These are phyloP conservation scores for Phrynocephalus guinanensis DNA, from an alignment of 2,797 vertebrate species.

Conservation along the genomic window DNA sequence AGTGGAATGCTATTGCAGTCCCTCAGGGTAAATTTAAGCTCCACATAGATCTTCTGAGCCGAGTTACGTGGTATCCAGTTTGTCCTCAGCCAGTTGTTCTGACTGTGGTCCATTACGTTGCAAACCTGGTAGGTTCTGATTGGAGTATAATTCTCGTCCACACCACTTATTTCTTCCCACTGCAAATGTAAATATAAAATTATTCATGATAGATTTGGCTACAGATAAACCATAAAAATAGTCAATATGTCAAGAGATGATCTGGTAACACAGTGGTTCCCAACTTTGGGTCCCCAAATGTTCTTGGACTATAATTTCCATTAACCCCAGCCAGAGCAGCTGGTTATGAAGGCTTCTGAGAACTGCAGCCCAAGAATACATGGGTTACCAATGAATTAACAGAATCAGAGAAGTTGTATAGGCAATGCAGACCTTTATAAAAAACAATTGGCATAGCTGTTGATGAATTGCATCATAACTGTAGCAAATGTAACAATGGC, in stretches of 20 bases:
- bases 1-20: constrained; percentile 98
- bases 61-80: constrained; percentile 97
- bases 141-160: constrained; percentile 96
- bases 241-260: background rate
- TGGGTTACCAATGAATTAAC: too few species aligned
- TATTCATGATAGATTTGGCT: background rate
- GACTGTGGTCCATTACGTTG: constrained; percentile 98
- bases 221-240: background rate
- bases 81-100: constrained; percentile 98
- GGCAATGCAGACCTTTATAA: background rate
- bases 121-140: constrained; percentile 99
- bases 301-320: too few species aligned
- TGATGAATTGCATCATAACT: background rate
- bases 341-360: too few species aligned
- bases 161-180: constrained; percentile 99
- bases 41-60: constrained; percentile 97
- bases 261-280: background rate
- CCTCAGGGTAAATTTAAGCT: constrained; percentile 96
- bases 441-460: background rate
- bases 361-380: too few species aligned
- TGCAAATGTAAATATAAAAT: constrained; percentile 68
- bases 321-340: too few species aligned
- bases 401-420: background rate
- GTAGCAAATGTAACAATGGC: background rate
- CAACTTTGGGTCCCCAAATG: too few species aligned